Evolutionary conservation across 2,113 vertebrate genomes (phyloP).

Genomic region (Anhinga anhinga): DNA sequence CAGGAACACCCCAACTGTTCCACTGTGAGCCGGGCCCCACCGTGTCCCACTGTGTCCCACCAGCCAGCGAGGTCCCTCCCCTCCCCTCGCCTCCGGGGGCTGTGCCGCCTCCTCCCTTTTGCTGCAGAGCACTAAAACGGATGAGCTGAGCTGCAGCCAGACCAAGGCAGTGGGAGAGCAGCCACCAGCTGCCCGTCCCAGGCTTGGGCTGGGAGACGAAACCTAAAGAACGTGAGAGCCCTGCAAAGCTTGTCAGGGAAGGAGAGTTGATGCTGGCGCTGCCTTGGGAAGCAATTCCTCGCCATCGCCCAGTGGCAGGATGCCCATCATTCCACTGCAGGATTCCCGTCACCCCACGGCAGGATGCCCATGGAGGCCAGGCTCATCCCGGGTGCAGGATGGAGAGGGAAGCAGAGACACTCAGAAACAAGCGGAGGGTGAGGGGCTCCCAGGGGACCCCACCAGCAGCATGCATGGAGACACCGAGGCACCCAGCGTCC

Average conservation of each 20-base stretch:
- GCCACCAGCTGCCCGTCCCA: rapidly evolving
- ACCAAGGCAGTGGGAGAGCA: background rate
- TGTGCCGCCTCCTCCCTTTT: background rate
- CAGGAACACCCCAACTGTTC: background rate
- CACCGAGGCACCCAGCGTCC: background rate
- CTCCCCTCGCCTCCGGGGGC: background rate
- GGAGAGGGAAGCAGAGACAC: background rate
- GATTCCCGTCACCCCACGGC: too few species aligned
- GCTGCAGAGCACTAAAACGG: background rate
- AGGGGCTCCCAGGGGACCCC: rapidly evolving
- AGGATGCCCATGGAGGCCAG: background rate
- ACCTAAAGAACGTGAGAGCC: rapidly evolving
- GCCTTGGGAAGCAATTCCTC: rapidly evolving
- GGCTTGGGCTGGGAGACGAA: background rate
- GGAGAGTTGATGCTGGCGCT: background rate
- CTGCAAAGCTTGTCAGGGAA: background rate
- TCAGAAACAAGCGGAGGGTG: rapidly evolving
- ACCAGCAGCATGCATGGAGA: rapidly evolving
- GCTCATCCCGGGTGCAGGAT: rapidly evolving
- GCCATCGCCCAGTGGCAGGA: background rate
- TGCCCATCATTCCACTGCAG: background rate
- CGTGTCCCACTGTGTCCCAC: background rate
- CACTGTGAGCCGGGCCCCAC: rapidly evolving
- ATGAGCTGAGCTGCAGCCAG: background rate
- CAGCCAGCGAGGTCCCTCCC: rapidly evolving